phyloP scores from a whole-genome alignment of 2,888 invertebrate genomes.

The Plebejus melissa region DNA sequence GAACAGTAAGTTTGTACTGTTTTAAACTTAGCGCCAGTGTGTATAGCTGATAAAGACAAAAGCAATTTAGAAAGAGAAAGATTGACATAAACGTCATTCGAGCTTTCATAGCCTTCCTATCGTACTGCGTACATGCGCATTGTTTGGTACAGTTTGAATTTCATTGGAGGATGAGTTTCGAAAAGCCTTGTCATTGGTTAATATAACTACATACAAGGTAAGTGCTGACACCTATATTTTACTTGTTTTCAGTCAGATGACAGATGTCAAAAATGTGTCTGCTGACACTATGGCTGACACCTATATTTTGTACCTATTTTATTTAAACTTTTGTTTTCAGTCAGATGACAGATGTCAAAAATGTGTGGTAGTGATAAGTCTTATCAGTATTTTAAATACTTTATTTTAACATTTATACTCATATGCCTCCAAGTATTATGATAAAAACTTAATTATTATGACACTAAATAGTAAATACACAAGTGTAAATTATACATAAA shows the following conservation, averaged over 20 bases:
- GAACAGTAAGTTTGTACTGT: not conserved
- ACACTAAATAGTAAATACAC: not conserved
- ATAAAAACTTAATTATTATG: not conserved
- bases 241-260: not conserved
- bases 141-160: not conserved
- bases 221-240: slow-evolving; percentile 5
- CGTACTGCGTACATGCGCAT: not conserved
- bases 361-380: slow-evolving; percentile 5
- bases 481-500: slow-evolving; percentile 27
- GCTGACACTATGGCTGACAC: not conserved
- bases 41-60: not conserved
- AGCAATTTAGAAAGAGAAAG: not conserved
- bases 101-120: not conserved
- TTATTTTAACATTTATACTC: not conserved
- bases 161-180: not conserved
- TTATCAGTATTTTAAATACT: not conserved
- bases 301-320: not conserved
- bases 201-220: not conserved
- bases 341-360: not conserved
- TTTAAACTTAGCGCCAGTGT: not conserved
- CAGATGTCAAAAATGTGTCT: not conserved
- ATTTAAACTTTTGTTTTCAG: not conserved
- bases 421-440: not conserved
- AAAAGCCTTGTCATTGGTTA: not conserved
- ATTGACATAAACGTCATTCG: not conserved